Conservation (phyloP, 2,113 vertebrate species). For the Oryzias melastigma region DNA sequence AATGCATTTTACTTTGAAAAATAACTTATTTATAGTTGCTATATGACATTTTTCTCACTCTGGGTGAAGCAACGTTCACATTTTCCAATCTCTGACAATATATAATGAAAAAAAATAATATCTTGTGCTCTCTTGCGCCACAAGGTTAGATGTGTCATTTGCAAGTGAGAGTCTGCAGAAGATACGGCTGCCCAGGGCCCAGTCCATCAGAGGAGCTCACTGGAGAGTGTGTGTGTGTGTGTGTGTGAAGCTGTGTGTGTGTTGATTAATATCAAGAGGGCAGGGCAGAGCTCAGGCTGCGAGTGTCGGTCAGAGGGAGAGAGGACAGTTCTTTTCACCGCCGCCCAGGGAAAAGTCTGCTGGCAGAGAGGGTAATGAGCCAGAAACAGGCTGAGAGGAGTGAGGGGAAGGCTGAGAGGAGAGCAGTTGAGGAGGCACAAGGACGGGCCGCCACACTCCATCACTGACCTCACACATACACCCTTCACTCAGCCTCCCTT, state of each 20-base stretch:
- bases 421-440: conserved; percentile 69
- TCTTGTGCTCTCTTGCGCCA: conserved; percentile 45
- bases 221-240: conserved; percentile 37
- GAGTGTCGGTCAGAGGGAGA: conserved; percentile 63
- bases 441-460: conserved; percentile 61
- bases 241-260: conserved; percentile 36
- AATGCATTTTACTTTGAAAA: too few species aligned
- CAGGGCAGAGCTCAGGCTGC: conserved; percentile 63
- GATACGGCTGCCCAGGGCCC: conserved; percentile 62
- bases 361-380: conserved; percentile 79
- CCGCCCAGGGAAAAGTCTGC: conserved; percentile 75
- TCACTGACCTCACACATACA: conserved; percentile 27
- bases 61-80: neutral
- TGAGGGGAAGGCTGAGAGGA: conserved; percentile 56
- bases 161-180: conserved; percentile 60
- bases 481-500: conserved; percentile 61
- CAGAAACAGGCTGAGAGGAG: conserved; percentile 73
- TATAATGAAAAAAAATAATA: conserved; percentile 59
- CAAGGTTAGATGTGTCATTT: conserved; percentile 66
- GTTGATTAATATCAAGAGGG: conserved; percentile 78
- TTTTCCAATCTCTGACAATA: conserved; percentile 12
- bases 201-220: conserved; percentile 60
- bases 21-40: too few species aligned
- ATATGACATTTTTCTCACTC: too few species aligned
- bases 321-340: conserved; percentile 77